Percentiles rank a stretch among this genome's conserved stretches.
Evolutionary conservation across 2,797 vertebrate genomes (phyloP).

Genomic region (Emys orbicularis): DNA sequence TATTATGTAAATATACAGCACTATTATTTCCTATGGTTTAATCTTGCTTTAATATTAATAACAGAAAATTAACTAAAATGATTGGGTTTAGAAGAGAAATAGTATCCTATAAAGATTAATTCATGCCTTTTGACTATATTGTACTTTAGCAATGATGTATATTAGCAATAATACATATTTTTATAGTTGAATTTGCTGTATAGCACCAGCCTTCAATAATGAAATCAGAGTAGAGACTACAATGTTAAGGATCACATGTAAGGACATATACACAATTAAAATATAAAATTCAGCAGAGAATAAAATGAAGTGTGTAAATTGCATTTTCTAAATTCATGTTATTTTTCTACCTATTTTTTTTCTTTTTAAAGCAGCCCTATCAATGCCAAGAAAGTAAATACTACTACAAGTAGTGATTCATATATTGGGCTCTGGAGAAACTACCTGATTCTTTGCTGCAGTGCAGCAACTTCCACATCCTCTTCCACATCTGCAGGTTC

Average conservation of each 20-base stretch:
- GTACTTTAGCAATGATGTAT: not conserved
- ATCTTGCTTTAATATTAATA: not conserved
- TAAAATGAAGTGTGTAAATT: not conserved
- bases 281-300: not conserved
- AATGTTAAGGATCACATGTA: not conserved
- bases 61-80: not conserved
- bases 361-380: slow-evolving; percentile 90
- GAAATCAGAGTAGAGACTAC: not conserved
- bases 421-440: slow-evolving; percentile 98
- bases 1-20: not conserved
- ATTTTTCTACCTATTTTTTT: not conserved
- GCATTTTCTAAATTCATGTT: not conserved
- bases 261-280: not conserved
- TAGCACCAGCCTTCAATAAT: not conserved
- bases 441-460: slow-evolving; percentile 99
- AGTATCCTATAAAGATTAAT: not conserved
- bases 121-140: not conserved
- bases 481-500: slow-evolving; percentile 90
- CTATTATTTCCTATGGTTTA: not conserved
- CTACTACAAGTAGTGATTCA: slow-evolving; percentile 93
- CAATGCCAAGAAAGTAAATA: slow-evolving; percentile 98
- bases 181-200: not conserved
- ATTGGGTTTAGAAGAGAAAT: not conserved
- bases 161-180: not conserved
- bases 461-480: slow-evolving; percentile 87